Evolutionary conservation across 2,113 vertebrate species (phyloP), one percentile per base, ranked within the genome.

Genomic region (Neodon shergylaensis): DNA sequence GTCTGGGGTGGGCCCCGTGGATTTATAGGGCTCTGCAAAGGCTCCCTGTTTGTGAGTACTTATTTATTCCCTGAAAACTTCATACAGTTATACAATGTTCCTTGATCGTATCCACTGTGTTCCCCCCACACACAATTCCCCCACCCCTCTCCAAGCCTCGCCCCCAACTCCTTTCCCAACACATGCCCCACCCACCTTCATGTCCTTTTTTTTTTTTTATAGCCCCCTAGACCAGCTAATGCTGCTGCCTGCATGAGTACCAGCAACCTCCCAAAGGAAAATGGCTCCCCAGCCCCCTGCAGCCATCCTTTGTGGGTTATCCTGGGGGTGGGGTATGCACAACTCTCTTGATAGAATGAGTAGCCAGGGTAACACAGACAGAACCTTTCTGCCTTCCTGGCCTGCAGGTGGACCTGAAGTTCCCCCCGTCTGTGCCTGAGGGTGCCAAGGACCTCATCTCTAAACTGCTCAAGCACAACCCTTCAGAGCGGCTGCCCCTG

Each of bases 361-460:
- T 28, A 0, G 31, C 78, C 16, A 7, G 13, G 12, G 21, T 63
- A 52, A 70, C 78, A 47, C 49, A 19, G 11, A 81, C 1, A 1
- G 19, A 33, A 24, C 12, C 65, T 24, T 42, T 73, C 42, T 79
- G 28, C 42, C 54, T 36, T 28, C 14, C 66, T 33, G 17, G 13
- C 42, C 81, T 79, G 39, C 91, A 99, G 99, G 99, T 99, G 68
- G 99, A 99, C 96, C 97, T 99, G 36, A 98, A 98, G 94, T 99
- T 99, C 89, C 99, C 99, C 0, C 52, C 97, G 5, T 91, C 97
- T 21, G 73, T 99, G 79, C 98, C 99, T 0, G 91, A 97, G 0
- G 99, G 99, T 0, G 98, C 99, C 26, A 98, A 98, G 93, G 99
- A 99, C 94, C 98, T 99, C 94, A 99, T 99, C 97, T 97, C 97